Percentiles rank a stretch among this genome's conserved stretches.
Conservation (phyloP, 1,140 invertebrate species). For the Maconellicoccus hirsutus region DNA sequence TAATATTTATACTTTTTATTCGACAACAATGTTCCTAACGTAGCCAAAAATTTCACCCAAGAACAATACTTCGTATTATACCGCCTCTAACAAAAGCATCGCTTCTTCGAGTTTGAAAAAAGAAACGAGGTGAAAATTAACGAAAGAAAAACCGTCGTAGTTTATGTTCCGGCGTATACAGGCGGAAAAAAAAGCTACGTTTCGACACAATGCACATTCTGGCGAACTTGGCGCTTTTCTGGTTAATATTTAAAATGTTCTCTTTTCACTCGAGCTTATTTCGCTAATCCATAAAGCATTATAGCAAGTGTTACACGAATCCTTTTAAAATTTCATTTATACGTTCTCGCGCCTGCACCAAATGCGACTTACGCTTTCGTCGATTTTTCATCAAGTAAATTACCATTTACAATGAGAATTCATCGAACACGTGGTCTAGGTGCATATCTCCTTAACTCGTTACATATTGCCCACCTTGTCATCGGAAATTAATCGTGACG, state of each 20-base stretch:
- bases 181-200: neutral
- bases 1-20: too few species aligned
- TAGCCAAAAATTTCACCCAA: too few species aligned
- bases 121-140: conserved; percentile 2
- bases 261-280: neutral
- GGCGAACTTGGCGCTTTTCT: neutral
- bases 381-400: too few species aligned
- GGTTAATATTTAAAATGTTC: conserved; percentile 5
- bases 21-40: too few species aligned
- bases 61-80: too few species aligned
- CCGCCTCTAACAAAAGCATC: too few species aligned
- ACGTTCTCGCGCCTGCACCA: neutral
- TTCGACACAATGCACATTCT: neutral
- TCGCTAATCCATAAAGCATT: neutral
- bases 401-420: too few species aligned
- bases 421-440: too few species aligned
- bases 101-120: neutral
- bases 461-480: too few species aligned
- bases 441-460: too few species aligned
- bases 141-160: neutral
- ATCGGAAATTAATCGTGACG: too few species aligned
- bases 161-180: neutral
- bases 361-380: too few species aligned
- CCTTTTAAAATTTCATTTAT: neutral
- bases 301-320: neutral